Percentiles rank a stretch among this genome's conserved stretches.
Conservation (phyloP, 2,888 invertebrate genomes). For the Dinocampus coccinellae region DNA sequence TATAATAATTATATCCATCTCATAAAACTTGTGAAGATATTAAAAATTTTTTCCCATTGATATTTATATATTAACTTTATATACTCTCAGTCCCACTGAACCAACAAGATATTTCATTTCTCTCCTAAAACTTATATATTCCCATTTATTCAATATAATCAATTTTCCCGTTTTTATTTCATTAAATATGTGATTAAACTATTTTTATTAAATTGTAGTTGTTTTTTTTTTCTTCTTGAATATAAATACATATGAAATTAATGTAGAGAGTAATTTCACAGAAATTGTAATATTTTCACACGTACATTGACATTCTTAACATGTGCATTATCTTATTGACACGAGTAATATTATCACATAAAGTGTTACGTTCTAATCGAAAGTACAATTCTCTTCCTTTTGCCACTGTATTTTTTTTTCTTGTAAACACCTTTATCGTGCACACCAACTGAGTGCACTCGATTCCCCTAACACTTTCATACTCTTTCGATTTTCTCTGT, state of each 20-base stretch:
- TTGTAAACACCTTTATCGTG: neutral
- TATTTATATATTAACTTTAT: too few species aligned
- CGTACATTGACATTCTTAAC: neutral
- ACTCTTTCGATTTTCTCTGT: neutral
- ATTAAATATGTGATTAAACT: neutral
- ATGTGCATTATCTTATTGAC: neutral
- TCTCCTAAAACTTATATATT: too few species aligned
- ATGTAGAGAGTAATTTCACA: too few species aligned
- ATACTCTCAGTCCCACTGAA: neutral
- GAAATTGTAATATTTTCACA: too few species aligned
- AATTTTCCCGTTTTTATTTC: too few species aligned
- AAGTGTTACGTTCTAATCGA: neutral
- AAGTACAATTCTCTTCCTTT: too few species aligned
- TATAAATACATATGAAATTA: neutral
- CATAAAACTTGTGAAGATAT: conserved; percentile 3
- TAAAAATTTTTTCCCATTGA: conserved; percentile 11
- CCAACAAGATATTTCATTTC: neutral
- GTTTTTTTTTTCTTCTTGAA: neutral
- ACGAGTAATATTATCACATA: neutral
- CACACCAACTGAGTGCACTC: neutral
- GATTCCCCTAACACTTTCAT: neutral
- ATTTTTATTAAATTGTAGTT: too few species aligned
- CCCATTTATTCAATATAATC: neutral
- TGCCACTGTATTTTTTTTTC: neutral
- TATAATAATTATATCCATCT: neutral